Percentiles rank a stretch among this genome's conserved stretches.
These are phyloP conservation scores for Tor tambroides DNA, from an alignment of 2,113 vertebrate genomes.

Conservation along the genomic window DNA sequence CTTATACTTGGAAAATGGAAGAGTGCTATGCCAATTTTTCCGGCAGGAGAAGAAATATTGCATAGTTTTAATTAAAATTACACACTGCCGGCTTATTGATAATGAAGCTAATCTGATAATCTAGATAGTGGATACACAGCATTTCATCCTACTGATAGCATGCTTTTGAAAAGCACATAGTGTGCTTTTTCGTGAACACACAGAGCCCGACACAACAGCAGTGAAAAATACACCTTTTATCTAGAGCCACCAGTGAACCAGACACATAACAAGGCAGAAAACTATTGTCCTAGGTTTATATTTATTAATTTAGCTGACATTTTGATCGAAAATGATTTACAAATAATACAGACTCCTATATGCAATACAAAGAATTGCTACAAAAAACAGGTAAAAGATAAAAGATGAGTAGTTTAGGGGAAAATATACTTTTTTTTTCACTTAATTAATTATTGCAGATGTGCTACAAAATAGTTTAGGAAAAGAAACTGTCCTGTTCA, in stretches of 20 bases:
- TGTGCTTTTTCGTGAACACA: not conserved
- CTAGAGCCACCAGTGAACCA: not conserved
- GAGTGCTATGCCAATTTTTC: not conserved
- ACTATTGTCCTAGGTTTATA: not conserved
- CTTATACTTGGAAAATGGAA: not conserved
- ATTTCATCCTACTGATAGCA: not conserved
- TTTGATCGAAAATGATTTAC: too few relatives aligned
- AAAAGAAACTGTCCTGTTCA: too few relatives aligned
- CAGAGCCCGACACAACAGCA: constrained; percentile 2
- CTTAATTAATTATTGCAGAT: too few relatives aligned
- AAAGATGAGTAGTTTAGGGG: too few relatives aligned
- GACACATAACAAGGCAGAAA: too few relatives aligned
- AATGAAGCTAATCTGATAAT: not conserved
- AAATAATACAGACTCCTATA: too few relatives aligned
- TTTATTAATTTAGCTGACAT: not conserved
- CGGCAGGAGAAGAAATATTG: not conserved
- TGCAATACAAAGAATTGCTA: too few relatives aligned
- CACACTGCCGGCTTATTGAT: not conserved
- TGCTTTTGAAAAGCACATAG: not conserved
- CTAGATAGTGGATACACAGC: not conserved
- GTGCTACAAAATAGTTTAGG: too few relatives aligned
- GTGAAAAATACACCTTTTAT: constrained; percentile 23
- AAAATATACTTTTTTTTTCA: too few relatives aligned
- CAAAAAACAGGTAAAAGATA: too few relatives aligned
- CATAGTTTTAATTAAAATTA: not conserved